Conservation (phyloP, 1,140 invertebrate genomes). For the Artemia franciscana region DNA sequence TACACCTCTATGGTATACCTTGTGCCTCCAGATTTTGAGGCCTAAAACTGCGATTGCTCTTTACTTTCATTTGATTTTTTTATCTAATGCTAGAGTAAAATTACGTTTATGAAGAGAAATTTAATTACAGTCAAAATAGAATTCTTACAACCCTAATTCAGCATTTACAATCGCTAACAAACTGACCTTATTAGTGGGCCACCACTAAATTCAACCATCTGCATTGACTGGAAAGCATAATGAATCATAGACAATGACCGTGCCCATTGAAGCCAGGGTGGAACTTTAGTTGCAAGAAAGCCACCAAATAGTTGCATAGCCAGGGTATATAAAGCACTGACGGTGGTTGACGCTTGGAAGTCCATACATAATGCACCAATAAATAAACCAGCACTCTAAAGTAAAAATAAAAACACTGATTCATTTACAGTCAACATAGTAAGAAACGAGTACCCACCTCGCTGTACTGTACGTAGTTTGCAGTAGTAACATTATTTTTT, state of each 20-base stretch:
- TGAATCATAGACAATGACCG: constrained; percentile 49
- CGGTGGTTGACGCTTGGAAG: constrained; percentile 51
- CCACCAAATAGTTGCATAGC: constrained; percentile 58
- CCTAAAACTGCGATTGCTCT: neutral
- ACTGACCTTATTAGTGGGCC: constrained; percentile 41
- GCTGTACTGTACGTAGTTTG: no score
- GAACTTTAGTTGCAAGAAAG: constrained; percentile 54
- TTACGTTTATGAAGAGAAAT: neutral
- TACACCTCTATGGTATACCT: no score
- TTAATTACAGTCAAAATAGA: constrained; percentile 1
- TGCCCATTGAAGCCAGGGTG: constrained; percentile 51
- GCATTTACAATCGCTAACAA: neutral
- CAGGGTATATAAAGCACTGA: constrained; percentile 52
- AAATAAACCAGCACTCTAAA: constrained; percentile 55
- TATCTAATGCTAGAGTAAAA: constrained; percentile 3
- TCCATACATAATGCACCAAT: constrained; percentile 57
- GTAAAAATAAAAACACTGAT: constrained; percentile 11
- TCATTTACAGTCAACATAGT: no score
- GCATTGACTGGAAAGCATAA: constrained; percentile 66
- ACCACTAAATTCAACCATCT: constrained; percentile 52
- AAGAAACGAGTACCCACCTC: no score
- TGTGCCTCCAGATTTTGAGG: no score
- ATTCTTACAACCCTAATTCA: neutral
- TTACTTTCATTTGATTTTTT: neutral
- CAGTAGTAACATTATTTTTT: no score